phyloP scores from a whole-genome alignment of 2,888 invertebrate species.

The Zygothrica quintamaculata region DNA sequence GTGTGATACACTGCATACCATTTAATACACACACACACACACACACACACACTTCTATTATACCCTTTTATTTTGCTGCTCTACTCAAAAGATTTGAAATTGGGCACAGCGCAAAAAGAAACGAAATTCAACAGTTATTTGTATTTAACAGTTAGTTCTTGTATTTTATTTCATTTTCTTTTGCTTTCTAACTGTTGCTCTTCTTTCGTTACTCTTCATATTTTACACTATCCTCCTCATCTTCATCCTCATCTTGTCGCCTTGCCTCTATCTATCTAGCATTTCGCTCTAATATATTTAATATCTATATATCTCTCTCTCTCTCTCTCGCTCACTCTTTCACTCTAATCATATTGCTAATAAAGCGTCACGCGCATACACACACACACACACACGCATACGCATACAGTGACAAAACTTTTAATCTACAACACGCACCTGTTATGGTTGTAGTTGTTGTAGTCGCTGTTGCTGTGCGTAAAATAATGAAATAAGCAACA shows the following conservation, averaged over 20 bases:
- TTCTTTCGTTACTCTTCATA: too few species aligned
- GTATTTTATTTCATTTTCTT: too few species aligned
- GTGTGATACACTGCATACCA: too few species aligned
- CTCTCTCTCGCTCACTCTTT: background rate
- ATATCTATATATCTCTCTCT: too few species aligned
- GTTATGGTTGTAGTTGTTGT: constrained; percentile 33
- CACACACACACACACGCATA: constrained; percentile 12
- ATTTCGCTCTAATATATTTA: background rate
- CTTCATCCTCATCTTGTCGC: constrained; percentile 6
- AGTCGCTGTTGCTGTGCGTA: constrained; percentile 27
- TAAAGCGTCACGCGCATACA: constrained; percentile 52
- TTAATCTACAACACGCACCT: constrained; percentile 62
- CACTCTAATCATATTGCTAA: constrained; percentile 36
- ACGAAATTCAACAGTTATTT: too few species aligned
- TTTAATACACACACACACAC: too few species aligned
- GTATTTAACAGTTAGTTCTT: too few species aligned
- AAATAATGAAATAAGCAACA: constrained; percentile 27
- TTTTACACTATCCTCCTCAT: constrained; percentile 1
- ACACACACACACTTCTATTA: too few species aligned
- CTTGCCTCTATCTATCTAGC: too few species aligned
- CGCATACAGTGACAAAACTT: constrained; percentile 15
- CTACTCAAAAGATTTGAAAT: too few species aligned
- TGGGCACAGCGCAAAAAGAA: too few species aligned
- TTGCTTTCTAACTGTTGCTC: background rate
- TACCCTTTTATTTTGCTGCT: too few species aligned